These are phyloP conservation scores for Halcyon leucocephala DNA, from an alignment of 2,797 vertebrate genomes.

Conservation along the genomic window DNA sequence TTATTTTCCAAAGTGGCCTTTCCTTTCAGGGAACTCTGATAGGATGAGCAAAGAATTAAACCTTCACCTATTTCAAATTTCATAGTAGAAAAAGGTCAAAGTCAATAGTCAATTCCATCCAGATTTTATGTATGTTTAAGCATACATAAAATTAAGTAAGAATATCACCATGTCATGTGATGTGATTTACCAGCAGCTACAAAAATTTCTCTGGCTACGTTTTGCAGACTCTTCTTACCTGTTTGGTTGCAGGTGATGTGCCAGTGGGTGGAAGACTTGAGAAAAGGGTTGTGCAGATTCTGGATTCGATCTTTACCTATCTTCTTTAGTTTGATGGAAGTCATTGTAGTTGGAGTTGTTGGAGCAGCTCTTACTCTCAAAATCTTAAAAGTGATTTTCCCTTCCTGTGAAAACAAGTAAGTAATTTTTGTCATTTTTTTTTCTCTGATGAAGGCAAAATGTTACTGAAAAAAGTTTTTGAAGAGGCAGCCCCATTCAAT, in stretches of 20 bases:
- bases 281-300: slow-evolving; percentile 85
- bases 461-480: neutral
- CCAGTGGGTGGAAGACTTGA: slow-evolving; percentile 88
- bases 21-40: neutral
- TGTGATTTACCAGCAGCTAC: neutral
- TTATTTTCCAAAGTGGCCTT: neutral
- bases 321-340: slow-evolving; percentile 90
- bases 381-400: slow-evolving; percentile 89
- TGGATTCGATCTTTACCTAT: slow-evolving; percentile 88
- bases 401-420: slow-evolving; percentile 89
- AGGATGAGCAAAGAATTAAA: neutral
- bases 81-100: neutral
- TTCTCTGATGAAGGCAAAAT: neutral
- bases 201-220: neutral
- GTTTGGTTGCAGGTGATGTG: slow-evolving; percentile 86
- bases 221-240: neutral
- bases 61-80: neutral
- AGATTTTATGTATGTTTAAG: neutral
- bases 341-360: slow-evolving; percentile 87
- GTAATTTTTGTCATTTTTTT: slow-evolving; percentile 38
- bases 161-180: neutral
- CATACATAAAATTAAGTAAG: neutral
- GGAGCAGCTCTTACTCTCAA: slow-evolving; percentile 90
- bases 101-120: neutral
- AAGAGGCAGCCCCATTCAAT: neutral